Conservation (phyloP, 2,113 vertebrate genomes). For the Paramisgurnus dabryanus region DNA sequence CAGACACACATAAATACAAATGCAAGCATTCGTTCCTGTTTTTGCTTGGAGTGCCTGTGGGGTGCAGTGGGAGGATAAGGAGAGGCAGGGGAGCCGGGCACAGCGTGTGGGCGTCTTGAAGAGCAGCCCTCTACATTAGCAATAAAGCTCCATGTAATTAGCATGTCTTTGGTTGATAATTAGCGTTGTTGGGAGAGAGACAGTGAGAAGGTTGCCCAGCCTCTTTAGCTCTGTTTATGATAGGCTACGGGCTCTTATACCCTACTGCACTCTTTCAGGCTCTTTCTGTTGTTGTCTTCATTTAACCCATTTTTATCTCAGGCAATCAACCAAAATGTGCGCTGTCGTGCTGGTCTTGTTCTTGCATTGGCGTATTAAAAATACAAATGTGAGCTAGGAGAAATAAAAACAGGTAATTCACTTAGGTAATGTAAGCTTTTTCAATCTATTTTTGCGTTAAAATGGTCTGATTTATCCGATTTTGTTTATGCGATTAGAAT, state of each 20-base stretch:
- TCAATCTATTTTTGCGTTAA: no score
- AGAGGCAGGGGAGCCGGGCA: constrained; percentile 78
- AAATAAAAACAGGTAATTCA: neutral
- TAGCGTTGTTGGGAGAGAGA: constrained; percentile 81
- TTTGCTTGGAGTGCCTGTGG: constrained; percentile 69
- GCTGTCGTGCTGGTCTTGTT: neutral
- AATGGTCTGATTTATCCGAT: no score
- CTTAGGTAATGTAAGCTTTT: no score
- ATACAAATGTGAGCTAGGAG: neutral
- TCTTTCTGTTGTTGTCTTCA: constrained; percentile 41
- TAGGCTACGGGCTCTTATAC: constrained; percentile 70
- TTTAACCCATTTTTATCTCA: constrained; percentile 48
- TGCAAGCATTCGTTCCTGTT: constrained; percentile 52
- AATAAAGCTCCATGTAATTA: constrained; percentile 88
- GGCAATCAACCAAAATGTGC: constrained; percentile 26
- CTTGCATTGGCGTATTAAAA: neutral
- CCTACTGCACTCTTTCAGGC: constrained; percentile 43
- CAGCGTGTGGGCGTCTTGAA: constrained; percentile 77
- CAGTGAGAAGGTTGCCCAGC: constrained; percentile 72
- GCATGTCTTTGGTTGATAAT: constrained; percentile 88
- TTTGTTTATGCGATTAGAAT: no score
- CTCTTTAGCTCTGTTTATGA: constrained; percentile 77
- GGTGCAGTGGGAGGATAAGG: constrained; percentile 77
- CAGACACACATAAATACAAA: constrained; percentile 30
- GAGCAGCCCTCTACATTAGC: constrained; percentile 82